Conservation (phyloP, 37 sponge, comb jelly and placozoan species). For the Corticium candelabrum region DNA sequence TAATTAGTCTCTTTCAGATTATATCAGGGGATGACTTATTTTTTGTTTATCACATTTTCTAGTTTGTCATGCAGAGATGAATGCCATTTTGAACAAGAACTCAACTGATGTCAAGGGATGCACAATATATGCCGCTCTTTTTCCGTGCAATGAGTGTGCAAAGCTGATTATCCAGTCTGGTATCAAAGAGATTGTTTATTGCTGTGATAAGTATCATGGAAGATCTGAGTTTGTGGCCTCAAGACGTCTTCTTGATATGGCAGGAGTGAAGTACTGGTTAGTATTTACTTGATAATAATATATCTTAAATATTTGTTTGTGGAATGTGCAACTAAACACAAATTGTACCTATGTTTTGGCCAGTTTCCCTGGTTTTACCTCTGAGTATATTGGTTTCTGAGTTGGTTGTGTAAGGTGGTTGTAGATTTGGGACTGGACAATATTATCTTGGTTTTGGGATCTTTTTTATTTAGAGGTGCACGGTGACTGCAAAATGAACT, state of each 20-base stretch:
- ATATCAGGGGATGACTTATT: neutral
- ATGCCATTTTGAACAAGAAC: constrained; percentile 95
- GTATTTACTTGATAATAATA: no score
- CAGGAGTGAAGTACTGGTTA: constrained; percentile 60
- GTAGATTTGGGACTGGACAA: no score
- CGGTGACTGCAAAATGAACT: no score
- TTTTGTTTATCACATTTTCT: neutral
- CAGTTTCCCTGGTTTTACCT: no score
- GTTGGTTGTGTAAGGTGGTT: no score
- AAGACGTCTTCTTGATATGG: constrained; percentile 66
- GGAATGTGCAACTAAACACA: no score
- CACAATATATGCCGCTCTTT: constrained; percentile 80
- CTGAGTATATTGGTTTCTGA: no score
- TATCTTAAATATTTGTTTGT: no score
- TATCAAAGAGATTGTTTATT: constrained; percentile 43
- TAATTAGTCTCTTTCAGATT: neutral
- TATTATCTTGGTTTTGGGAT: no score
- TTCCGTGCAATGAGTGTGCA: constrained; percentile 97
- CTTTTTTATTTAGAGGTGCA: no score
- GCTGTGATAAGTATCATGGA: constrained; percentile 71
- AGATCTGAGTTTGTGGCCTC: constrained; percentile 49
- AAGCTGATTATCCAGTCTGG: constrained; percentile 91
- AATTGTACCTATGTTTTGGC: no score
- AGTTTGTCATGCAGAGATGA: constrained; percentile 98
- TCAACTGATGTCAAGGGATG: constrained; percentile 84